Conservation (phyloP, 2,888 invertebrate genomes). For the Chouioia cunea region DNA sequence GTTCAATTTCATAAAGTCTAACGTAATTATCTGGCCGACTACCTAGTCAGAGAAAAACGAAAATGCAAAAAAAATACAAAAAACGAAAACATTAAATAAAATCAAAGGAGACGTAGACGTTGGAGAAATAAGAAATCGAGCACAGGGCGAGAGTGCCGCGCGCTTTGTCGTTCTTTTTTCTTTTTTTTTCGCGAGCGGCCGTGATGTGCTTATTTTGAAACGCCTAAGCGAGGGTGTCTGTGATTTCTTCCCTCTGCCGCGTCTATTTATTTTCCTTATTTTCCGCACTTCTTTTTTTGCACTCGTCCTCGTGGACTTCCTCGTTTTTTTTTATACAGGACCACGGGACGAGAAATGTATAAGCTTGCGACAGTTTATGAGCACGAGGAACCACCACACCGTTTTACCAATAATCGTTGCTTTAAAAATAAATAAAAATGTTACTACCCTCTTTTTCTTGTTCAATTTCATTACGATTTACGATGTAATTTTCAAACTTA, state of each 20-base stretch:
- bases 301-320: constrained; percentile 12
- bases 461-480: too few relatives aligned
- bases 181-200: constrained; percentile 17
- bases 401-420: constrained; percentile 46
- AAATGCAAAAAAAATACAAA: constrained; percentile 5
- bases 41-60: too few relatives aligned
- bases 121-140: constrained; percentile 2
- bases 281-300: constrained; percentile 34
- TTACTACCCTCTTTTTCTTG: too few relatives aligned
- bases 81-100: constrained; percentile 15
- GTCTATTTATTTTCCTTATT: constrained; percentile 46
- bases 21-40: too few relatives aligned
- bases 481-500: background rate
- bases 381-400: constrained; percentile 49
- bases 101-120: constrained; percentile 37
- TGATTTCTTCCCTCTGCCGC: constrained; percentile 42
- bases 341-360: constrained; percentile 15
- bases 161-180: constrained; percentile 27
- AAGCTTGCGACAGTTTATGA: constrained; percentile 36
- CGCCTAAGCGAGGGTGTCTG: constrained; percentile 36
- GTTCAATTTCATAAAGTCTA: too few relatives aligned
- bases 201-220: constrained; percentile 42
- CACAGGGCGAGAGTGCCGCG: constrained; percentile 25
- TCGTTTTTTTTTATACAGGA: background rate
- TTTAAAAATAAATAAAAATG: constrained; percentile 17